phyloP scores from a whole-genome alignment of 2,888 invertebrate genomes.

The Rotaria macrura region DNA sequence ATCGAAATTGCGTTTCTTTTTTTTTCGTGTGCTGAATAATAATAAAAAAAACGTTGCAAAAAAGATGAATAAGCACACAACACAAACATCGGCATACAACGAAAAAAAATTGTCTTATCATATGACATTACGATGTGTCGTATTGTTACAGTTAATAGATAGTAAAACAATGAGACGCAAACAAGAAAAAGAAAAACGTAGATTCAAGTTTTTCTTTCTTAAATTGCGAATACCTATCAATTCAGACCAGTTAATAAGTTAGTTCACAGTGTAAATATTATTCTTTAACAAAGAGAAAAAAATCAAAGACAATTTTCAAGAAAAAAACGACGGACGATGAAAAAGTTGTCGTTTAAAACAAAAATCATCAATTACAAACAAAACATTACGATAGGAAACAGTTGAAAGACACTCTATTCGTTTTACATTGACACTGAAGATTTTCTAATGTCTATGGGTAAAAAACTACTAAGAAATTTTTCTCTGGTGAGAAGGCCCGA shows the following conservation, averaged over 20 bases:
- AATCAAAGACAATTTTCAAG: background rate
- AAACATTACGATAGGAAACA: background rate
- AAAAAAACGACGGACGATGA: background rate
- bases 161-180: background rate
- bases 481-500: background rate
- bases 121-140: background rate
- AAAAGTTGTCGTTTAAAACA: background rate
- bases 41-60: background rate
- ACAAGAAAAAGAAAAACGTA: background rate
- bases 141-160: background rate
- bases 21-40: background rate
- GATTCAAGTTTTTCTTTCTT: background rate
- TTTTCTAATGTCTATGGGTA: background rate
- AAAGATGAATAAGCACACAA: background rate
- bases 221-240: background rate
- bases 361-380: background rate
- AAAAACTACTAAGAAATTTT: background rate
- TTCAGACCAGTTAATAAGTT: background rate
- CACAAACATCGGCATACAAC: background rate
- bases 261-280: background rate
- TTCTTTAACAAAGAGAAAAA: background rate
- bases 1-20: background rate
- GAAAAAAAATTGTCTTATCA: background rate
- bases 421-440: background rate
- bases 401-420: background rate